Evolutionary conservation across 1,140 invertebrate genomes (phyloP), one percentile per base, ranked within the genome.

Genomic region (Euura saliciscinereae): DNA sequence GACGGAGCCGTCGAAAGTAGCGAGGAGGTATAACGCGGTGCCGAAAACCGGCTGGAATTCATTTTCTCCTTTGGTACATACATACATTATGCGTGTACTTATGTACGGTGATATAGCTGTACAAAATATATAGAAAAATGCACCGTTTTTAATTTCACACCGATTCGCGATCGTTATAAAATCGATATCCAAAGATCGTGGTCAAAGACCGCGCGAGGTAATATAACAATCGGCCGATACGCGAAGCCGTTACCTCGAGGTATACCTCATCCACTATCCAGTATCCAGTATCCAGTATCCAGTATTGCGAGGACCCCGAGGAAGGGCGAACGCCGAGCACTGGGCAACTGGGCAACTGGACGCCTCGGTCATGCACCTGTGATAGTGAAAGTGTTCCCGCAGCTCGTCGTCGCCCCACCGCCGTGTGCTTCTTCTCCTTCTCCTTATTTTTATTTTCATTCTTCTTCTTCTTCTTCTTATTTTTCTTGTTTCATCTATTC

Each of bases 301-400:
- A 28, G 43, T 65, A 43, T 43, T 13, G 42, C 43, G n/a, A 44
- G 3, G 43, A 28, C 68, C 45, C 46, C 44, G 45, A 28, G 28
- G 28, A 28, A 28, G 28, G 51, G 51, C 51, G 28, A 28, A 28
- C 28, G 28, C 28, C 3, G 2, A 59, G 51, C 51, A 59, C 51
- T n/a, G 51, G 13, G 51, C 51, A 28, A 59, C 51, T 59, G 51
- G 51, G 51, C 51, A 59, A 59, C 51, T 59, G 76, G 68, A 75
- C 76, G 77, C 71, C 66, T 78, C 83, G 85, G 85, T 87, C 85
- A 87, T 84, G 75, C 84, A 87, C 85, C 85, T 87, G 84, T 85
- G 79, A 87, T 83, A 87, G 85, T 85, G 85, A 87, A 87, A 87
- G 85, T 87, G 80, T 85, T 82, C 80, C 83, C 80, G 51, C 28